Base-by-base conservation (phyloP, 2,888 invertebrate genomes). In the Yponomeuta evonymella region DNA sequence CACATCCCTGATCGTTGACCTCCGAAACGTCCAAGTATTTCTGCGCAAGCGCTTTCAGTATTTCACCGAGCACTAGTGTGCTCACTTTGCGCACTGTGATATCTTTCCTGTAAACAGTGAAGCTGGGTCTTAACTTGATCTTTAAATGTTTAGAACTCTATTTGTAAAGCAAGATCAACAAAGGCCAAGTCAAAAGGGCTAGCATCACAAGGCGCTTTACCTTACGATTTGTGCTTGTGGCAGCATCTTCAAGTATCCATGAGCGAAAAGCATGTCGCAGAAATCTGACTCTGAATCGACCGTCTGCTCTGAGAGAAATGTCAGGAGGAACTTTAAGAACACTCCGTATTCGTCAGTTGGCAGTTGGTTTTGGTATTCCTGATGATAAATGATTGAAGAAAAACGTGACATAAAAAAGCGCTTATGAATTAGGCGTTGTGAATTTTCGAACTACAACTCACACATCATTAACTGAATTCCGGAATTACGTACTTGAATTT, bases 1-100 rank as follows among this genome's bases (percentile, higher is more conserved):
- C 81, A 67, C 81, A 85, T 1, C 77, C 78, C 6, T 76, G 78
- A 11, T 70, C 74, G 3, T 77, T 76, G 2, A 73, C 69, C 5
- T 77, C 75, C 6, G 33, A 76, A 0, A 84, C 74, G 48, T 77
- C 80, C 0, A 91, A 78, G 74, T 91, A 88, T 76, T 87, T 90
- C 30, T 83, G 78, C 2, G 90, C 80, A 15, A 91, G 74, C 0
- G 81, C 81, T 75, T 89, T 89, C 0, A 91, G 74, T 75, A 91
- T 79, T 75, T 91, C 91, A 2, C 89, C 88, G 2, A 91, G 76
- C 8, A 91, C 81, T 58, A 90, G 73, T 0, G 87, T 91, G 77
- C 90, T 91, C 1, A 84, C 75, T 81, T 89, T 90, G 2, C 89
- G 86, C 0, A 90, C 77, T 1, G 79, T 76, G 1, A 75, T 70